Percentiles rank a stretch among this genome's conserved stretches.
These are phyloP conservation scores for Chiloscyllium punctatum DNA, from an alignment of 2,797 vertebrate genomes.

Conservation along the genomic window DNA sequence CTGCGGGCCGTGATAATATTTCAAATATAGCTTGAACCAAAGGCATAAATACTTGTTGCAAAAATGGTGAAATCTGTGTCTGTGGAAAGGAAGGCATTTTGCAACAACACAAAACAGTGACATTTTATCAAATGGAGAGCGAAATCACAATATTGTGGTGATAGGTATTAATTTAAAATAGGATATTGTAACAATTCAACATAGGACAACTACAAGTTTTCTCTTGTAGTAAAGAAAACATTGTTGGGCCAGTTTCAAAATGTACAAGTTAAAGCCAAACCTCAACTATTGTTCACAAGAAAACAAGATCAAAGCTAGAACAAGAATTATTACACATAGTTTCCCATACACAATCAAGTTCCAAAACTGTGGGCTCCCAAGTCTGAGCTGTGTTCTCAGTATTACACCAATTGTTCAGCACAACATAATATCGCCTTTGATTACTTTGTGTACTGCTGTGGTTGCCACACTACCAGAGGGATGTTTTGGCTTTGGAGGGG, in stretches of 20 bases:
- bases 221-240: not conserved
- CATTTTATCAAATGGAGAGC: not conserved
- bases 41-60: slow-evolving; percentile 97
- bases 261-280: not conserved
- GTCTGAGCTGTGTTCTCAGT: not conserved
- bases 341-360: not conserved
- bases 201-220: not conserved
- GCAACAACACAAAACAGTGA: not conserved
- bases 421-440: not conserved
- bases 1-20: slow-evolving; percentile 80
- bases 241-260: not conserved
- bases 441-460: too few relatives aligned
- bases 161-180: not conserved
- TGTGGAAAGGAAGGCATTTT: slow-evolving; percentile 47
- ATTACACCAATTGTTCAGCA: not conserved
- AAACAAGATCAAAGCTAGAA: not conserved
- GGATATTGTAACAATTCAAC: not conserved
- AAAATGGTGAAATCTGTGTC: slow-evolving; percentile 90
- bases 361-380: not conserved
- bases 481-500: too few relatives aligned
- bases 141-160: not conserved
- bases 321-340: not conserved
- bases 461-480: too few relatives aligned
- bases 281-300: too few relatives aligned
- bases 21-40: slow-evolving; percentile 90